Evolutionary conservation across 2,113 vertebrate species (phyloP).

Genomic region (Ellobius talpinus): DNA sequence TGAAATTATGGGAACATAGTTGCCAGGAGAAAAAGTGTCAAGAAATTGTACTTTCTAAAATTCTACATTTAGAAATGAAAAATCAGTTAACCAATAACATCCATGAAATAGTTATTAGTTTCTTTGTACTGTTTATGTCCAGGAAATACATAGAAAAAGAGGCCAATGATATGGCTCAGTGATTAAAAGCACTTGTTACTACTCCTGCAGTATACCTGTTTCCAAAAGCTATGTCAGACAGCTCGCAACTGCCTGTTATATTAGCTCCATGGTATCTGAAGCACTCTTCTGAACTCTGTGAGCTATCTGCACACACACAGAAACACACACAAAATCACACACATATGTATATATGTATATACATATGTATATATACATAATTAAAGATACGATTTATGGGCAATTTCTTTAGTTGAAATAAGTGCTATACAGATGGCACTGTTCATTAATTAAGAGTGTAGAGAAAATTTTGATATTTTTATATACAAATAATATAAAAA

Average conservation of each 20-base stretch:
- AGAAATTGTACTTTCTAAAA: background rate
- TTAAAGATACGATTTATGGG: no score
- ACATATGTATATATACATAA: background rate
- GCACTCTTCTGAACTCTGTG: background rate
- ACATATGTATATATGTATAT: background rate
- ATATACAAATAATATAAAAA: background rate
- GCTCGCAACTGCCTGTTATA: background rate
- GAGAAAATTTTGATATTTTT: background rate
- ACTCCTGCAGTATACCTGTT: background rate
- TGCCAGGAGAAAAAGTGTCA: background rate
- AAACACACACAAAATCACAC: background rate
- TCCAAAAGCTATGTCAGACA: background rate
- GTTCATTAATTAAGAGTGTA: background rate
- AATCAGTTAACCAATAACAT: background rate
- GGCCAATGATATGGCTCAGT: background rate
- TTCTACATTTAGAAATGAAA: background rate
- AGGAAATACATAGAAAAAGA: slow-evolving; percentile 1
- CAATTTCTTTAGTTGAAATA: background rate
- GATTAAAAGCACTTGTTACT: background rate
- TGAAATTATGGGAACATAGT: background rate
- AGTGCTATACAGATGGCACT: background rate
- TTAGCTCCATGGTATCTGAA: background rate
- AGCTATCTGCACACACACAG: background rate
- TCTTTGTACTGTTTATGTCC: background rate
- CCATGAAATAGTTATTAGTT: background rate